A percentile compares a stretch with the other conserved stretches of the same genome.
phyloP scores from a whole-genome alignment of 2,113 vertebrate species.

The Gallinago jamesoni region DNA sequence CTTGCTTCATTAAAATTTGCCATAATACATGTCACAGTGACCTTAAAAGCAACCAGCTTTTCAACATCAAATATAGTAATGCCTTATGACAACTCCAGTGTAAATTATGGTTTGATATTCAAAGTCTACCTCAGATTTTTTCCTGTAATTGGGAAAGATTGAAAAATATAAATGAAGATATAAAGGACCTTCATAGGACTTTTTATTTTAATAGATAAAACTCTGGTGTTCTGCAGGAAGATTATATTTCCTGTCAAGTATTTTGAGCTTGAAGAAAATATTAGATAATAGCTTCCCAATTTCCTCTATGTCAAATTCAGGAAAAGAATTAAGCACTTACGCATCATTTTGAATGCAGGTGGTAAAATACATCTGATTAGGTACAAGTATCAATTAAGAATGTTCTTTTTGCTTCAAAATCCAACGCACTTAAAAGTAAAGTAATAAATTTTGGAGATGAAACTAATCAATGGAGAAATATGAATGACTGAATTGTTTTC shows the following conservation, averaged over 20 bases:
- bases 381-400: not conserved
- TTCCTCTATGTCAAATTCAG: constrained; percentile 37
- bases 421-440: not conserved
- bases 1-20: constrained; percentile 40
- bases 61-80: not conserved
- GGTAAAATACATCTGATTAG: constrained; percentile 8
- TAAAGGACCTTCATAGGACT: not conserved
- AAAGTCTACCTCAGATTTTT: not conserved
- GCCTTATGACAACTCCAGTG: not conserved
- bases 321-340: constrained; percentile 14
- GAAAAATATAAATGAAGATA: not conserved
- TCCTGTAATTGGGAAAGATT: not conserved
- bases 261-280: constrained; percentile 1
- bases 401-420: not conserved
- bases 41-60: constrained; percentile 5
- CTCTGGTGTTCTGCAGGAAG: not conserved
- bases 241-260: constrained; percentile 28
- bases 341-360: constrained; percentile 33
- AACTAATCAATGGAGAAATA: not conserved
- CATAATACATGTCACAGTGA: not conserved
- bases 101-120: not conserved
- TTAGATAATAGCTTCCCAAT: constrained; percentile 24
- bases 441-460: not conserved
- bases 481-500: not conserved
- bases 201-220: not conserved